Percentiles rank a stretch among this genome's conserved stretches.
Evolutionary conservation across 2,113 vertebrate genomes (phyloP).

Genomic region (Lepisosteus oculatus): DNA sequence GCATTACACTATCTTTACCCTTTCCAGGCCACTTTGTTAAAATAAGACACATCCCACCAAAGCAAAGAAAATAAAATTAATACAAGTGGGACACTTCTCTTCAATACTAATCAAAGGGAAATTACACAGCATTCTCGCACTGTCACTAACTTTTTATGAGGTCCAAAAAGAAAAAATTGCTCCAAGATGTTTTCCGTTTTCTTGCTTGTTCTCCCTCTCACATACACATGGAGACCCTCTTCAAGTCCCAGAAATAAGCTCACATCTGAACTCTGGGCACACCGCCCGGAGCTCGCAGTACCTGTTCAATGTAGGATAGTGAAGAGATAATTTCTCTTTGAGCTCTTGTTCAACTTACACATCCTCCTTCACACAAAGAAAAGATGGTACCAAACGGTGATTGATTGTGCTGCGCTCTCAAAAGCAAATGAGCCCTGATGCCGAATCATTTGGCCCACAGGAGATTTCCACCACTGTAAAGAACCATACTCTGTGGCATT

Average conservation of each 20-base stretch:
- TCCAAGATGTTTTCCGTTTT: constrained; percentile 21
- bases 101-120: constrained; percentile 36
- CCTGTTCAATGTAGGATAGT: constrained; percentile 1
- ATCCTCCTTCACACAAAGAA: constrained; percentile 9
- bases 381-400: constrained; percentile 12
- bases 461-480: no score
- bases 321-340: constrained; percentile 12
- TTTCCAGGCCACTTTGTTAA: background rate
- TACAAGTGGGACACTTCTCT: constrained; percentile 11
- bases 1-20: background rate
- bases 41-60: background rate
- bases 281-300: background rate
- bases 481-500: no score
- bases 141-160: constrained; percentile 27
- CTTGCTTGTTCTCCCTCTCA: background rate
- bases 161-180: constrained; percentile 19
- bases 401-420: constrained; percentile 14
- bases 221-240: background rate
- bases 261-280: background rate
- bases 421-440: constrained; percentile 16
- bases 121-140: constrained; percentile 39
- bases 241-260: background rate
- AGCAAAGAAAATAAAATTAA: constrained; percentile 28
- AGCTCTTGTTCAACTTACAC: background rate
- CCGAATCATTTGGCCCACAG: background rate